Percentiles rank a stretch among this genome's conserved stretches.
Conservation (phyloP, 2,797 vertebrate species). For the Macrochelys suwanniensis region DNA sequence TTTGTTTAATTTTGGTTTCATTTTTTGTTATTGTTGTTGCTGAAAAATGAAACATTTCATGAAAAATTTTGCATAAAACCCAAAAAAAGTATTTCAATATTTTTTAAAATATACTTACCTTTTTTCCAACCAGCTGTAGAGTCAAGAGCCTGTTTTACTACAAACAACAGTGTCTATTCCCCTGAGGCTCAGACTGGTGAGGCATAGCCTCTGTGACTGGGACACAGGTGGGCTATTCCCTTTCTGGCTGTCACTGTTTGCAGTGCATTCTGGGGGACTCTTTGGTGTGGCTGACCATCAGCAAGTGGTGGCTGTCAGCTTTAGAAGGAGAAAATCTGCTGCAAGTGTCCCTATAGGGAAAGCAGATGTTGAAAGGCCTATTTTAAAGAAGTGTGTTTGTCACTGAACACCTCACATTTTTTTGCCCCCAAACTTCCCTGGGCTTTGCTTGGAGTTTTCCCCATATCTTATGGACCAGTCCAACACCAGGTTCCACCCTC, state of each 20-base stretch:
- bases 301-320: background rate
- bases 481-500: background rate
- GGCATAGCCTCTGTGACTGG: background rate
- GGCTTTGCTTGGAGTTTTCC: background rate
- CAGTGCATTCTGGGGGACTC: background rate
- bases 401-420: background rate
- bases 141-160: background rate
- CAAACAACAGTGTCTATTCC: background rate
- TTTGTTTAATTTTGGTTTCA: background rate
- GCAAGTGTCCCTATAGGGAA: background rate
- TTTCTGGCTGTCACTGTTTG: background rate
- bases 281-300: background rate
- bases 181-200: background rate
- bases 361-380: background rate
- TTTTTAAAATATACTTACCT: background rate
- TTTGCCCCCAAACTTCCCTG: background rate
- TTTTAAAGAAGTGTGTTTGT: background rate
- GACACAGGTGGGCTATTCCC: background rate
- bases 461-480: accelerated
- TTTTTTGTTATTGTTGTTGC: background rate
- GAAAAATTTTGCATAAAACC: background rate
- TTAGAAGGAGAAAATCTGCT: background rate
- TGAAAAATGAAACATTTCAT: background rate
- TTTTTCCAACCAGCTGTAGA: background rate
- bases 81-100: background rate